These are phyloP conservation scores for Nemotelus nigrinus DNA, from an alignment of 2,888 invertebrate species.

Conservation along the genomic window DNA sequence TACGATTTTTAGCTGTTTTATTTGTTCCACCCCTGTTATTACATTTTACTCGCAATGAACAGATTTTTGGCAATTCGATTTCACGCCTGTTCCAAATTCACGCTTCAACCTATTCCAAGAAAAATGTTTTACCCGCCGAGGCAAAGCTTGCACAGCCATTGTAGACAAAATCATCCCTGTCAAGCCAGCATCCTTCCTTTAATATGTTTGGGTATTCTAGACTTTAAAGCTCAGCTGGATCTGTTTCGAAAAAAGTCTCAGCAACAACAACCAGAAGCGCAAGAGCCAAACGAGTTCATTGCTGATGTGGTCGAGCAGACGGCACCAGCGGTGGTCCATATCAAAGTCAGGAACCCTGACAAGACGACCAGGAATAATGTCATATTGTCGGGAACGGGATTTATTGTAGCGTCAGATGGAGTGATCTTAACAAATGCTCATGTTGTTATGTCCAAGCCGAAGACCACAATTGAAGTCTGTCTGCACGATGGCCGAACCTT, in stretches of 20 bases:
- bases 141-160: too few relatives aligned
- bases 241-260: too few relatives aligned
- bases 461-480: conserved; percentile 74
- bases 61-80: too few relatives aligned
- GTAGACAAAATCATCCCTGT: too few relatives aligned
- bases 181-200: not conserved
- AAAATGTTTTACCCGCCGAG: too few relatives aligned
- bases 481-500: conserved; percentile 77
- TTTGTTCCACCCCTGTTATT: too few relatives aligned
- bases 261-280: too few relatives aligned
- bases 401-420: conserved; percentile 87
- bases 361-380: conserved; percentile 78
- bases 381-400: conserved; percentile 84
- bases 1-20: too few relatives aligned
- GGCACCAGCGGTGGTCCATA: conserved; percentile 87
- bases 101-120: too few relatives aligned
- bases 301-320: conserved; percentile 89
- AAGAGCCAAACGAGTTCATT: conserved; percentile 78
- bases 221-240: too few relatives aligned
- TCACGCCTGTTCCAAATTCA: too few relatives aligned
- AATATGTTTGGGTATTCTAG: not conserved
- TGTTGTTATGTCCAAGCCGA: conserved; percentile 85
- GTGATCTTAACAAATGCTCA: conserved; percentile 94
- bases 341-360: conserved; percentile 83
- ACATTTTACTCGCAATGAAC: too few relatives aligned